Evolutionary conservation across 1,140 invertebrate species (phyloP).

Genomic region (Dinothrombium tinctorium): DNA sequence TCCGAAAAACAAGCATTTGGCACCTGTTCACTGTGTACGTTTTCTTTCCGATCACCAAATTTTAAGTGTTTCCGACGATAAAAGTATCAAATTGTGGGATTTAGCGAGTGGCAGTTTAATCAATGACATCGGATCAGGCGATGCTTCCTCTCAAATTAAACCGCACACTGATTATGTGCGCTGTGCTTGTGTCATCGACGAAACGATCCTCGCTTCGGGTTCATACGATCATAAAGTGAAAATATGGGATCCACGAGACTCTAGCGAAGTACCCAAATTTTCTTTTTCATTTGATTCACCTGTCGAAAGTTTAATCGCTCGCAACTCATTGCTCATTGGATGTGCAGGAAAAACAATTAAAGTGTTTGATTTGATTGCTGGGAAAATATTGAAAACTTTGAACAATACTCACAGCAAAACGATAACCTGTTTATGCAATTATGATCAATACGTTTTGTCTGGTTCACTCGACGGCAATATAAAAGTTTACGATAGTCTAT

Average conservation of each 20-base stretch:
- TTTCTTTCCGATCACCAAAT: conserved; percentile 28
- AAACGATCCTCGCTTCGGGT: conserved; percentile 26
- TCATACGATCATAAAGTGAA: conserved; percentile 79
- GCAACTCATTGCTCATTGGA: conserved; percentile 9
- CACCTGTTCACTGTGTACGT: conserved; percentile 1
- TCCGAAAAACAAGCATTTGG: conserved; percentile 2
- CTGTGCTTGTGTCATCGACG: conserved; percentile 8
- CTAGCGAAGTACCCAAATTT: conserved; percentile 21
- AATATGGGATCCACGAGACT: conserved; percentile 54
- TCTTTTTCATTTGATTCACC: conserved; percentile 65
- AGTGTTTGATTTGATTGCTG: conserved; percentile 74
- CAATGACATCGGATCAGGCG: neutral
- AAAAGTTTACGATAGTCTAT: conserved; percentile 9
- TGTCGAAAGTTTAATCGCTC: conserved; percentile 45
- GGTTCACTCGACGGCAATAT: conserved; percentile 52
- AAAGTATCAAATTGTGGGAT: conserved; percentile 66
- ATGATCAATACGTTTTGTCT: conserved; percentile 56
- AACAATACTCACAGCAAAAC: conserved; percentile 70
- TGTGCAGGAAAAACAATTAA: conserved; percentile 63
- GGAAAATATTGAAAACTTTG: conserved; percentile 50
- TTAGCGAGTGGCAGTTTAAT: conserved; percentile 32
- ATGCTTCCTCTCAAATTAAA: neutral
- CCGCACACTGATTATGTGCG: conserved; percentile 10
- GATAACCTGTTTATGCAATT: conserved; percentile 55
- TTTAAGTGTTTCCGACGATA: conserved; percentile 80